A percentile compares a stretch with the other conserved stretches of the same genome.
These are phyloP conservation scores for Patella ulyssiponensis DNA, from an alignment of 2,888 invertebrate species.

Conservation along the genomic window DNA sequence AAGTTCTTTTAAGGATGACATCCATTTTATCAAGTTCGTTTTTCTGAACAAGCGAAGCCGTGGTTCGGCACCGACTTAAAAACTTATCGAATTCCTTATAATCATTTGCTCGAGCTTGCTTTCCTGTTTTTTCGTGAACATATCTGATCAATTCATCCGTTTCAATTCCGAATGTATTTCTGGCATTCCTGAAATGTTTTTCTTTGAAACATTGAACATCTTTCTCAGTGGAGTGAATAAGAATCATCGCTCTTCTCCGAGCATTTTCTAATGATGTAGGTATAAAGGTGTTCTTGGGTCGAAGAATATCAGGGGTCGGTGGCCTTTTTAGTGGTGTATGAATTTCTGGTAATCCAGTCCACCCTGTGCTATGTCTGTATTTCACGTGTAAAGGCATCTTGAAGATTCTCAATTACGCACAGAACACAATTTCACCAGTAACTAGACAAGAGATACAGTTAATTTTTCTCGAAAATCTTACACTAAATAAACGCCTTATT, in stretches of 20 bases:
- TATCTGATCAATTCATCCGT: constrained; percentile 31
- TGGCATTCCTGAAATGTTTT: constrained; percentile 30
- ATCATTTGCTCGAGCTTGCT: constrained; percentile 26
- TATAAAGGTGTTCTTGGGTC: constrained; percentile 17
- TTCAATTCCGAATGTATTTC: constrained; percentile 24
- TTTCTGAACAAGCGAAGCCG: constrained; percentile 15
- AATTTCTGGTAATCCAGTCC: background rate
- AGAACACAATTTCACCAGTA: too few relatives aligned
- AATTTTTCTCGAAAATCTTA: too few relatives aligned
- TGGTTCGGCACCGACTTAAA: constrained; percentile 11
- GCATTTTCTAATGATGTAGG: constrained; percentile 60
- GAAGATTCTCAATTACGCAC: too few relatives aligned
- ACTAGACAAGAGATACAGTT: too few relatives aligned
- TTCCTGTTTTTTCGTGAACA: constrained; percentile 32
- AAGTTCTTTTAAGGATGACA: constrained; percentile 14
- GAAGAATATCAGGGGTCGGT: background rate
- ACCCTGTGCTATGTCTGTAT: background rate
- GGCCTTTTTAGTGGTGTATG: background rate
- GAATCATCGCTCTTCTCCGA: constrained; percentile 55
- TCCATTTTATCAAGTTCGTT: constrained; percentile 17
- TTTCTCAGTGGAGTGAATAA: constrained; percentile 52
- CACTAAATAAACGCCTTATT: too few relatives aligned
- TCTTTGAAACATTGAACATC: constrained; percentile 45
- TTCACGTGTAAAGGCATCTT: background rate
- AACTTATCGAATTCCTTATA: constrained; percentile 28